Percentiles rank a stretch among this genome's conserved stretches.
Conservation (phyloP, 1,140 invertebrate genomes). For the Hyposmocoma kahamanoa region DNA sequence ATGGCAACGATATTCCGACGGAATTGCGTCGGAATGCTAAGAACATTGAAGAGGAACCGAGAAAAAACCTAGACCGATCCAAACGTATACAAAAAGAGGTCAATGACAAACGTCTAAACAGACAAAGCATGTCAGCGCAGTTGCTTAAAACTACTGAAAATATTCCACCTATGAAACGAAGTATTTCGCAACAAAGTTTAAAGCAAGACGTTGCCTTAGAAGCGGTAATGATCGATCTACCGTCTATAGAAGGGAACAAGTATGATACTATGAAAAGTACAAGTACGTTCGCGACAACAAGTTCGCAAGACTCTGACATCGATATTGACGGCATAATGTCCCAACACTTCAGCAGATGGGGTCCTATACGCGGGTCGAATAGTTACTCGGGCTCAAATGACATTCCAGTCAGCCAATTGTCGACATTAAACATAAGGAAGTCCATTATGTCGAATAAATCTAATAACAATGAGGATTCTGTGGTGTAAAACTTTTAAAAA, state of each 20-base stretch:
- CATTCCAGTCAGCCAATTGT: conserved; percentile 53
- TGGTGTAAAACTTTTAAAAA: no score
- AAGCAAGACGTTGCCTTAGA: conserved; percentile 54
- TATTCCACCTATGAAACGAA: conserved; percentile 32
- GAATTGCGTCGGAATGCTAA: conserved; percentile 7
- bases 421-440: conserved; percentile 46
- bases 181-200: conserved; percentile 51
- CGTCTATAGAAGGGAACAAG: conserved; percentile 33
- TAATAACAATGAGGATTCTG: no score
- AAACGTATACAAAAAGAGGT: conserved; percentile 25
- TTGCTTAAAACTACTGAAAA: conserved; percentile 28
- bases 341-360: conserved; percentile 50
- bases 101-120: conserved; percentile 27
- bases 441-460: background rate
- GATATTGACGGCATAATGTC: conserved; percentile 18
- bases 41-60: conserved; percentile 23
- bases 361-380: conserved; percentile 48
- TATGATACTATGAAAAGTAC: conserved; percentile 39
- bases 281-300: conserved; percentile 18
- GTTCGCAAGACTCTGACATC: conserved; percentile 26
- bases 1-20: conserved; percentile 29
- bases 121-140: conserved; percentile 50
- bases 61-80: conserved; percentile 22
- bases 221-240: conserved; percentile 58
- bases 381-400: conserved; percentile 40